These are phyloP conservation scores for Taxidea taxus DNA, from an alignment of 2,113 vertebrate species.

Conservation along the genomic window DNA sequence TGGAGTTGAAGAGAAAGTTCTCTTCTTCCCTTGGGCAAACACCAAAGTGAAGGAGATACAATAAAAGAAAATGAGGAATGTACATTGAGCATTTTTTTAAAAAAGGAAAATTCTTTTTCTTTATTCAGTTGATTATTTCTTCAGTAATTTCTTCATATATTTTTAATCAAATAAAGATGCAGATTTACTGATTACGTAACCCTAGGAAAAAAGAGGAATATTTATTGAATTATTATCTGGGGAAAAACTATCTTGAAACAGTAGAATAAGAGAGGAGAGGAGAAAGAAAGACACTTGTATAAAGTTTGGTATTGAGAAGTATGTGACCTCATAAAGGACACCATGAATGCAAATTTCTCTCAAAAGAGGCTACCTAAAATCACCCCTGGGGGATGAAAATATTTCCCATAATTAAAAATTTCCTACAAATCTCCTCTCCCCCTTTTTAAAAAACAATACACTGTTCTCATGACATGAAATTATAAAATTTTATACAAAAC, in stretches of 20 bases:
- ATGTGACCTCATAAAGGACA: background rate
- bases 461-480: background rate
- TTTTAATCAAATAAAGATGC: background rate
- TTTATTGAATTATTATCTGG: background rate
- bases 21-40: background rate
- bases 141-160: background rate
- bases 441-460: background rate
- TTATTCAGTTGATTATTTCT: background rate
- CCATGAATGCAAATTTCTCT: background rate
- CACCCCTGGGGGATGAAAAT: background rate
- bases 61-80: background rate
- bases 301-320: background rate
- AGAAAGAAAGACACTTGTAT: background rate
- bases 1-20: background rate
- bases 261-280: background rate
- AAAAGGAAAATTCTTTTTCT: background rate
- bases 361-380: background rate
- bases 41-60: background rate
- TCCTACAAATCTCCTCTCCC: background rate
- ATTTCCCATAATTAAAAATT: background rate
- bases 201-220: background rate
- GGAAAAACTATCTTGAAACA: background rate
- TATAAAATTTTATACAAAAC: conserved; percentile 25
- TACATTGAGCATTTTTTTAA: background rate
- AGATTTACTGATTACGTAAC: background rate